Evolutionary conservation across 1,140 invertebrate genomes (phyloP), one percentile per base, ranked within the genome.

Genomic region (Alviniconcha marisindica): DNA sequence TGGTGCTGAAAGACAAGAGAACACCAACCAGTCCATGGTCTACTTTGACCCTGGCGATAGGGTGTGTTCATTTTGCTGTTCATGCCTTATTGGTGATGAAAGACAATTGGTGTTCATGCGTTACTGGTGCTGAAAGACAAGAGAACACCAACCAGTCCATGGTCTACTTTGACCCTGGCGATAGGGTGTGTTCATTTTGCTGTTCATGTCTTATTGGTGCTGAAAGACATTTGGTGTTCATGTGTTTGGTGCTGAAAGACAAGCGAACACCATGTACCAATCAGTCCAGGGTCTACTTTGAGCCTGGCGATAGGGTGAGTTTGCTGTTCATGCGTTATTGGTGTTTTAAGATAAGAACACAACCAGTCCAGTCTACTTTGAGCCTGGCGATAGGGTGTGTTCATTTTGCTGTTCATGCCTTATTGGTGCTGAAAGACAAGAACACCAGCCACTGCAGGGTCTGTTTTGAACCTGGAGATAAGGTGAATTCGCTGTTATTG

Each of bases 301-400:
- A 88, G 42, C 86, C 90, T 78, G 93, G 93, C 74, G 91, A 89
- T 81, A 89, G 87, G 89, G 92, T 87, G 86, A 87, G 79, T 80
- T 10, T 15, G 15, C n/a, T 48, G 44, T 10, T 48, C n/a, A n/a
- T n/a, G n/a, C n/a, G n/a, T n/a, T n/a, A n/a, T n/a, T n/a, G n/a
- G n/a, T n/a, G n/a, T n/a, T n/a, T n/a, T n/a, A n/a, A n/a, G n/a
- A n/a, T 85, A 93, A 40, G 38, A 84, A 5, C 63, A 89, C 14
- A 89, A 93, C 42, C 81, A 77, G 24, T 94, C 93, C 0, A 89
- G 88, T 94, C 36, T 87, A 87, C 31, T 94, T 94, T 84, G 81
- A 88, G 42, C 86, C 90, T 78, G 93, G 93, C 74, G 91, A 89
- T 81, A 89, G 87, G 89, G 92, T 87, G 86, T 86, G 79, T 80